Evolutionary conservation across 2,888 invertebrate genomes (phyloP).

Genomic region (Trichopria drosophilae): DNA sequence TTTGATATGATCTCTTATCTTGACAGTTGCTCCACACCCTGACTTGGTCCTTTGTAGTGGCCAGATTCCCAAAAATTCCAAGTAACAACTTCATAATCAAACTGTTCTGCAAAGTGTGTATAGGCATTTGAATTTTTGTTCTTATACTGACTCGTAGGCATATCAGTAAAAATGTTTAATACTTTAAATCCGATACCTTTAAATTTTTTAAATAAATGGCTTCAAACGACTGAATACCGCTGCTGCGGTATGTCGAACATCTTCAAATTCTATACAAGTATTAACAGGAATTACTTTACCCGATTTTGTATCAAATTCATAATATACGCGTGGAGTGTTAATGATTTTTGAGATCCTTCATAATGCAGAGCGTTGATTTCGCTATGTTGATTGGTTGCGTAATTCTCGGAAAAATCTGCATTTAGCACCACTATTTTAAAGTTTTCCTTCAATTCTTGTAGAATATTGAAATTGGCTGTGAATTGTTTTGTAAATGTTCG

Average conservation of each 20-base stretch:
- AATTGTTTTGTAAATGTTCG: not conserved
- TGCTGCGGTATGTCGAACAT: conserved; percentile 4
- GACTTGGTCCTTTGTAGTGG: conserved; percentile 2
- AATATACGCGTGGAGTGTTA: conserved; percentile 1
- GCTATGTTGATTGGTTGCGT: too few relatives aligned
- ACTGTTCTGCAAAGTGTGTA: conserved; percentile 1
- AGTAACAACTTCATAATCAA: not conserved
- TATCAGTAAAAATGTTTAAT: conserved; percentile 2
- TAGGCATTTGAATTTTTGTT: not conserved
- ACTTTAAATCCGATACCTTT: not conserved
- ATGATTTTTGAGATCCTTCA: not conserved
- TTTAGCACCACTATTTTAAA: not conserved
- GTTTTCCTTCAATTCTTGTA: not conserved
- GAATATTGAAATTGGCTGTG: not conserved
- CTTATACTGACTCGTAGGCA: conserved; percentile 2
- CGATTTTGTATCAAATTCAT: not conserved
- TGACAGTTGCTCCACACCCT: conserved; percentile 4
- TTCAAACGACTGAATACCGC: conserved; percentile 4
- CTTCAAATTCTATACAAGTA: conserved; percentile 2
- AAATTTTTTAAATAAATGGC: conserved; percentile 2
- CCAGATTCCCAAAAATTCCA: conserved; percentile 9
- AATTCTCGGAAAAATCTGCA: conserved; percentile 5
- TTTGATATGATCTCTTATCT: not conserved
- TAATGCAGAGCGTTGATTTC: conserved; percentile 3
- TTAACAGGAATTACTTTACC: not conserved